Evolutionary conservation across 2,113 vertebrate species (phyloP).

Genomic region (Hippocampus abdominalis): DNA sequence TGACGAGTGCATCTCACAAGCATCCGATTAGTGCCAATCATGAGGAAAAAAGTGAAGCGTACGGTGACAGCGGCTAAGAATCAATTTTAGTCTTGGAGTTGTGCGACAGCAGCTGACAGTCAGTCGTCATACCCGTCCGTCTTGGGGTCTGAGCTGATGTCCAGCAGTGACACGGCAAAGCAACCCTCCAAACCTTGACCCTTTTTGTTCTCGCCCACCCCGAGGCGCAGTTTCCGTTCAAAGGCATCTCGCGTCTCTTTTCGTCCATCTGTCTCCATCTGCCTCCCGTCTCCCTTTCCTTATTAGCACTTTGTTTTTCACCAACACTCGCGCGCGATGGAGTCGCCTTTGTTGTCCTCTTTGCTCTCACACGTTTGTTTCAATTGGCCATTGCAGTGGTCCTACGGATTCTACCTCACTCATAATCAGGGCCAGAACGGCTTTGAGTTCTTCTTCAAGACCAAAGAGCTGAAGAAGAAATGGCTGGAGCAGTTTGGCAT

Average conservation of each 20-base stretch:
- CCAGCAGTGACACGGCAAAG: slow-evolving; percentile 32
- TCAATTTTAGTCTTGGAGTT: slow-evolving; percentile 37
- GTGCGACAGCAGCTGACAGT: slow-evolving; percentile 38
- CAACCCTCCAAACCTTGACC: slow-evolving; percentile 28
- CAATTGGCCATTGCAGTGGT: slow-evolving; percentile 80
- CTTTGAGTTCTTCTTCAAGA: slow-evolving; percentile 98
- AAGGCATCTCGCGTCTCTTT: slow-evolving; percentile 43
- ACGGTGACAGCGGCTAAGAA: slow-evolving; percentile 27
- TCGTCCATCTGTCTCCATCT: slow-evolving; percentile 58
- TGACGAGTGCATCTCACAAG: no score
- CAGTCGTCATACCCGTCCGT: neutral
- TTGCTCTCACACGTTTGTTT: slow-evolving; percentile 12
- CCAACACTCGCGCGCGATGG: slow-evolving; percentile 7
- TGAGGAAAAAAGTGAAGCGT: neutral
- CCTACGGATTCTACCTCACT: slow-evolving; percentile 97
- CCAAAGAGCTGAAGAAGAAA: slow-evolving; percentile 98
- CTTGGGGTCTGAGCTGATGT: slow-evolving; percentile 29
- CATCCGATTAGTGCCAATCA: neutral
- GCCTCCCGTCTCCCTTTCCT: slow-evolving; percentile 25
- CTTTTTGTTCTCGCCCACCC: slow-evolving; percentile 35
- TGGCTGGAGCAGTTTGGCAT: slow-evolving; percentile 98
- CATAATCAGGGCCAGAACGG: slow-evolving; percentile 93
- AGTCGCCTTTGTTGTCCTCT: neutral
- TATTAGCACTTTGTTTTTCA: slow-evolving; percentile 12
- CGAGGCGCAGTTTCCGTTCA: slow-evolving; percentile 28